A percentile compares a stretch with the other conserved stretches of the same genome.
phyloP scores from a whole-genome alignment of 2,797 vertebrate species.

The Sebastes iracundus region DNA sequence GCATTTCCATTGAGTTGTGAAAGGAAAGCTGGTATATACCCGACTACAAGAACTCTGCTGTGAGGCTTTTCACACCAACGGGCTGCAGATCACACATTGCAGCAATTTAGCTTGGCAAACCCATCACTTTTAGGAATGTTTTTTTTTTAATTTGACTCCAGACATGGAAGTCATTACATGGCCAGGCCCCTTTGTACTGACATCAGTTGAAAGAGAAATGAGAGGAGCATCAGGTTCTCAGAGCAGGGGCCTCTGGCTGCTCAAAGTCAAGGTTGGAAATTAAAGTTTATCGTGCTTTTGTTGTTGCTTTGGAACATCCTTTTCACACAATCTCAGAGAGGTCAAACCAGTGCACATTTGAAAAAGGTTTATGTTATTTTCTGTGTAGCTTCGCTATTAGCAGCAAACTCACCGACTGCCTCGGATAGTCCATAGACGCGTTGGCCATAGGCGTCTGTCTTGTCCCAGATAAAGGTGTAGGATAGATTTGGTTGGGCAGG shows the following conservation, averaged over 20 bases:
- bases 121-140: neutral
- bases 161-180: neutral
- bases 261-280: neutral
- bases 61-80: neutral
- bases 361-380: neutral
- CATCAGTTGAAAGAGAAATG: neutral
- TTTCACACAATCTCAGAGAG: neutral
- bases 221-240: neutral
- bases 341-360: neutral
- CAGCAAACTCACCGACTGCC: constrained; percentile 90
- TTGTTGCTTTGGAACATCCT: neutral
- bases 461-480: constrained; percentile 99
- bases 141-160: neutral
- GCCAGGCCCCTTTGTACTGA: neutral
- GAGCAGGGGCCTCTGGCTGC: neutral
- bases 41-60: neutral
- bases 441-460: constrained; percentile 97
- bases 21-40: neutral
- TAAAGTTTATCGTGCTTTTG: neutral
- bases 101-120: neutral
- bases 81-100: neutral
- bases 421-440: constrained; percentile 95
- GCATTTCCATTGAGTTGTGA: neutral
- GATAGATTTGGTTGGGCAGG: constrained; percentile 96
- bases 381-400: neutral